phyloP scores from a whole-genome alignment of 2,113 vertebrate genomes.

The Anolis sagrei region DNA sequence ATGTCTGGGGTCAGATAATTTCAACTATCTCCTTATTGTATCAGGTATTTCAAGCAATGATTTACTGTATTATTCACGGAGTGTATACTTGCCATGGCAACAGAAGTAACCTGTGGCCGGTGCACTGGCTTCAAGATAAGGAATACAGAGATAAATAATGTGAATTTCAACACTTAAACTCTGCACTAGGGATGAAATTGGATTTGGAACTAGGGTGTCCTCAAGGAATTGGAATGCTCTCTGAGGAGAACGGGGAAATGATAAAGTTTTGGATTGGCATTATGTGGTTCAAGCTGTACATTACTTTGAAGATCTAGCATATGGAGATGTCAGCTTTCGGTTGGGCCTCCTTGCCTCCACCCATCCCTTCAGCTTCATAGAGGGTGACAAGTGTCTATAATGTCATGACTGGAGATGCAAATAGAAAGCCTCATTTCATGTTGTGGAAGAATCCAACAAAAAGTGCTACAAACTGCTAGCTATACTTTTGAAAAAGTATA shows the following conservation, averaged over 20 bases:
- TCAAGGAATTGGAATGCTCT: slow-evolving; percentile 26
- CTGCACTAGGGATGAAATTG: slow-evolving; percentile 6
- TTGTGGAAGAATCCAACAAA: neutral
- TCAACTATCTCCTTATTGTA: neutral
- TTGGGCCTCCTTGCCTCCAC: neutral
- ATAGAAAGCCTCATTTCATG: neutral
- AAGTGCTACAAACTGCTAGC: neutral
- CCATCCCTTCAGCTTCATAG: neutral
- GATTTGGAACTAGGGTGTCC: slow-evolving; percentile 5
- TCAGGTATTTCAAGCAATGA: slow-evolving; percentile 28
- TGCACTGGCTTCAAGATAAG: neutral
- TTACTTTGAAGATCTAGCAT: neutral
- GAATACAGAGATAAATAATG: neutral
- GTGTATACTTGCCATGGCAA: neutral
- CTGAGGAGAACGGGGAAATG: neutral
- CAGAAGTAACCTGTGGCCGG: neutral
- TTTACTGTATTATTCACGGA: slow-evolving; percentile 4
- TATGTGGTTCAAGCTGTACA: neutral
- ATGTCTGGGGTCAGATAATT: neutral
- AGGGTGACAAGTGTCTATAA: neutral
- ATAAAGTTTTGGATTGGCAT: neutral
- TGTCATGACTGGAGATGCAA: neutral
- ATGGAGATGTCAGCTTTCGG: neutral
- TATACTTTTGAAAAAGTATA: neutral
- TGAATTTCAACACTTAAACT: slow-evolving; percentile 21